These are phyloP conservation scores for Bedellia somnulentella DNA, from an alignment of 2,888 invertebrate species.

Conservation along the genomic window DNA sequence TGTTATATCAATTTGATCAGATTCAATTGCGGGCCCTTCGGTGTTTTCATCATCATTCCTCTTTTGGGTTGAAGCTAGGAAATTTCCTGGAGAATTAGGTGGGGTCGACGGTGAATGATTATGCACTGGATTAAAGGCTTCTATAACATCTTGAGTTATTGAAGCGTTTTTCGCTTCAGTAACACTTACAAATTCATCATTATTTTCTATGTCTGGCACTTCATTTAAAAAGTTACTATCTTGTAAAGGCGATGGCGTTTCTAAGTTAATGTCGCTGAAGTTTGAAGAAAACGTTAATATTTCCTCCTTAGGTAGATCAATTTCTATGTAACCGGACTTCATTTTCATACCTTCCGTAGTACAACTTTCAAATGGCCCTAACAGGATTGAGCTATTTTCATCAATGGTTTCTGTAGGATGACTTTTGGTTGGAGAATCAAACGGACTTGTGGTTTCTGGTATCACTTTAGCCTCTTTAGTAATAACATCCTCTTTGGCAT, in stretches of 20 bases:
- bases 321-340: slow-evolving; percentile 20
- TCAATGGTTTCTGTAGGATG: slow-evolving; percentile 47
- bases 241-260: slow-evolving; percentile 46
- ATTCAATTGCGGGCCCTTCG: slow-evolving; percentile 24
- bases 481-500: slow-evolving; percentile 19
- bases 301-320: slow-evolving; percentile 46
- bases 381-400: slow-evolving; percentile 56
- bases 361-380: slow-evolving; percentile 62
- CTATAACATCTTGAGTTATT: slow-evolving; percentile 13
- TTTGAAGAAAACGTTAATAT: slow-evolving; percentile 56
- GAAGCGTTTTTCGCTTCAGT: slow-evolving; percentile 20
- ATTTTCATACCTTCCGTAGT: slow-evolving; percentile 54
- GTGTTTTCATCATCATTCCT: slow-evolving; percentile 17
- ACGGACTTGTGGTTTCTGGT: slow-evolving; percentile 35
- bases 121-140: slow-evolving; percentile 9
- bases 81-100: slow-evolving; percentile 45
- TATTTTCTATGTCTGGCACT: slow-evolving; percentile 37
- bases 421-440: slow-evolving; percentile 47
- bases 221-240: slow-evolving; percentile 48
- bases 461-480: slow-evolving; percentile 32
- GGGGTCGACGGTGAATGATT: slow-evolving; percentile 19
- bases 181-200: slow-evolving; percentile 25
- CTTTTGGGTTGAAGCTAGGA: slow-evolving; percentile 35
- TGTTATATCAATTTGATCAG: slow-evolving; percentile 49
- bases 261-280: slow-evolving; percentile 51